These are phyloP conservation scores for Rhopalosiphum padi DNA, from an alignment of 1,140 invertebrate species.

Conservation along the genomic window DNA sequence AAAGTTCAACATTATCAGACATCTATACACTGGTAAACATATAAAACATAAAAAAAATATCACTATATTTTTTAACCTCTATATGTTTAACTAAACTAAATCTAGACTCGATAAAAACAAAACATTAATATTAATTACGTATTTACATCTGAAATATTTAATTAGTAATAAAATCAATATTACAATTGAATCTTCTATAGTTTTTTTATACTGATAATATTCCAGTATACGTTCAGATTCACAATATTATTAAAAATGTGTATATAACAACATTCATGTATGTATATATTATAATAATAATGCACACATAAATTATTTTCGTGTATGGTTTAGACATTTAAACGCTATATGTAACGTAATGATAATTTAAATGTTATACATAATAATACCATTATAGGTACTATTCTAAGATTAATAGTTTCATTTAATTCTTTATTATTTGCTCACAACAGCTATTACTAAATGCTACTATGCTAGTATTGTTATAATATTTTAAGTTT, in stretches of 20 bases:
- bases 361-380: background rate
- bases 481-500: too few species aligned
- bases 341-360: background rate
- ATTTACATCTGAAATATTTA: background rate
- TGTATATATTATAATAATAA: background rate
- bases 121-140: background rate
- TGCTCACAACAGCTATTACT: background rate
- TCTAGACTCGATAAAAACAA: background rate
- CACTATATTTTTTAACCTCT: background rate
- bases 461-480: background rate
- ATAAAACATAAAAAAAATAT: background rate
- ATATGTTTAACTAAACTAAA: background rate
- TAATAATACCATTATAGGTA: background rate
- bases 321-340: background rate
- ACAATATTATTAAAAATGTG: too few species aligned
- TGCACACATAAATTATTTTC: background rate
- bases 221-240: too few species aligned
- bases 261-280: background rate
- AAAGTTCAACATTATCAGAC: background rate
- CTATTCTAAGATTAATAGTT: background rate
- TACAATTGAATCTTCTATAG: too few species aligned
- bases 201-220: too few species aligned
- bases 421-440: too few species aligned
- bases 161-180: background rate
- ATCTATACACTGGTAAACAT: background rate